Evolutionary conservation across 2,797 vertebrate genomes (phyloP), one percentile per base, ranked within the genome.

Genomic region (Hephaestus fuliginosus): DNA sequence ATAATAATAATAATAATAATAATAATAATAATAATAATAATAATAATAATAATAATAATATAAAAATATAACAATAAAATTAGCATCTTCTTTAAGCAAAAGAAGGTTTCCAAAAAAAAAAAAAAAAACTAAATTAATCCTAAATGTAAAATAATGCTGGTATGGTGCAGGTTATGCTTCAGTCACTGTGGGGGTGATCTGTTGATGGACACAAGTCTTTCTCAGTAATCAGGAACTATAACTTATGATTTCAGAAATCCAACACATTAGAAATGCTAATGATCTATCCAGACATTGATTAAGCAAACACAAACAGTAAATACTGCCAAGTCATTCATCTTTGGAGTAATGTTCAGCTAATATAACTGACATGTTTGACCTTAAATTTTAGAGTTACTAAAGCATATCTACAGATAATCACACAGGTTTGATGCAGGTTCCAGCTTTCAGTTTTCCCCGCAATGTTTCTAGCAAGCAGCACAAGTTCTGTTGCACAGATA

Each of bases 51-150:
- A 2, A 25, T 25, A 25, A 25, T 25, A 25, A 25, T 25, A 25
- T 25, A 25, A 25, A 25, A 25, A 25, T 25, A 25, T 25, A 25
- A 25, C 25, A 25, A 25, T 25, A 25, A 25, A 86, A 89, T 61
- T 74, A 13, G 22, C 5, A 0, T 90, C 88, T 89, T 92, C 91
- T 95, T 95, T 94, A 91, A 96, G 93, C 90, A 93, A 81, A 86
- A 33, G 30, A 33, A 33, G 5, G 30, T 33, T 3, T 33, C 30
- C 30, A 33, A 25, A 25, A 25, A 25, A 25, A 25, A n/a, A 2
- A 93, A 90, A 83, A 30, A 39, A 71, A 55, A 6, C 17, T n/a
- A 25, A 66, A 52, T 11, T 39, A 39, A 7, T 39, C 36, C 36
- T 39, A 39, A 8, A 39, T 18, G 36, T 51, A 33, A 65, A 33